These are phyloP conservation scores for Pelvicachromis taeniatus DNA, from an alignment of 2,113 vertebrate species.

Conservation along the genomic window DNA sequence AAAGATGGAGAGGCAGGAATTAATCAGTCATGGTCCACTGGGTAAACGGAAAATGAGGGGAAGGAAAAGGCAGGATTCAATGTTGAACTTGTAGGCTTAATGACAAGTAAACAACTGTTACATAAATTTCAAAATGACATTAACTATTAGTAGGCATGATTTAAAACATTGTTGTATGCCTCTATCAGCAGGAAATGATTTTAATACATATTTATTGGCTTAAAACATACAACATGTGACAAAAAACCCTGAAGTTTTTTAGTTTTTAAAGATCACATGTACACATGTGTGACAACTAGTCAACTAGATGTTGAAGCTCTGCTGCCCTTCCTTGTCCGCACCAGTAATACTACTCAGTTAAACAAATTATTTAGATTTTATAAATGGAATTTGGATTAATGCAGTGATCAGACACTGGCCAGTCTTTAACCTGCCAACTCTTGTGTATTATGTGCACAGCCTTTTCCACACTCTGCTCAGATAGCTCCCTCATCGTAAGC, in stretches of 20 bases:
- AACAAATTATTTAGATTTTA: not conserved
- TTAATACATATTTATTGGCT: not conserved
- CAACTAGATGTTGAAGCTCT: not conserved
- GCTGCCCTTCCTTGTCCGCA: not conserved
- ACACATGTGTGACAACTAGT: not conserved
- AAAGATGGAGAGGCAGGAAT: not conserved
- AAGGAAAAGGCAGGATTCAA: conserved; percentile 1
- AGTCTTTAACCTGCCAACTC: not conserved
- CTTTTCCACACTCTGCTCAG: not conserved
- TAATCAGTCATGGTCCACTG: not conserved
- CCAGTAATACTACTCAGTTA: not conserved
- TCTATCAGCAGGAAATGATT: not conserved
- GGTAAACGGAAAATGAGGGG: not conserved
- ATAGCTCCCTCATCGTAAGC: not conserved
- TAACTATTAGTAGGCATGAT: not conserved
- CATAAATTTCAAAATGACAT: not conserved
- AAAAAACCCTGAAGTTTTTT: not conserved
- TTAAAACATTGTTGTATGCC: not conserved
- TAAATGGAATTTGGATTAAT: not conserved
- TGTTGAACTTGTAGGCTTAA: conserved; percentile 1
- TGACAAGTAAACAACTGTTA: conserved; percentile 12
- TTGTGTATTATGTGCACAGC: not conserved
- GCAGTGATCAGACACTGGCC: not conserved
- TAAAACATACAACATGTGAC: not conserved
- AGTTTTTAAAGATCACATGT: not conserved